Evolutionary conservation across 2,797 vertebrate genomes (phyloP).

Genomic region (Eremophila alpestris): DNA sequence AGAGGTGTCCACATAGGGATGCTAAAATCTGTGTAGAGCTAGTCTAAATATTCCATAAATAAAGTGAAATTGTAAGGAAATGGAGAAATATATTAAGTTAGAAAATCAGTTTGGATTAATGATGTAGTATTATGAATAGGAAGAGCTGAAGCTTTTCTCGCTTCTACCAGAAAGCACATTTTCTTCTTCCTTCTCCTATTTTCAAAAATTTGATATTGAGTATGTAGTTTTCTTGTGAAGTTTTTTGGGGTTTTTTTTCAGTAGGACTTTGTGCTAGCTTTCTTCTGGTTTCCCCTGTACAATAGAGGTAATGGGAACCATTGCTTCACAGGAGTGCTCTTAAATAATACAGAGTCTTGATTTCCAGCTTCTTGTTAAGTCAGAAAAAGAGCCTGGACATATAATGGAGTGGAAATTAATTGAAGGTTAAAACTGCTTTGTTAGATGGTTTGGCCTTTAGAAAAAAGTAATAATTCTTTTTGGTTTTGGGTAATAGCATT

Average conservation of each 20-base stretch:
- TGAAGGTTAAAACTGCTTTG: not conserved
- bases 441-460: not conserved
- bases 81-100: not conserved
- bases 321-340: not conserved
- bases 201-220: not conserved
- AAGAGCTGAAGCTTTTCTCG: not conserved
- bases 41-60: not conserved
- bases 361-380: not conserved
- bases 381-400: not conserved
- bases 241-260: not conserved
- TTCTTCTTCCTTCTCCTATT: not conserved
- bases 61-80: not conserved
- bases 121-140: not conserved
- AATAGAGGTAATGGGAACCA: fast-evolving
- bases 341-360: not conserved
- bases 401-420: not conserved
- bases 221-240: not conserved
- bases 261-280: not conserved
- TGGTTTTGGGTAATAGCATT: not conserved
- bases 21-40: not conserved
- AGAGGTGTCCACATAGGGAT: not conserved
- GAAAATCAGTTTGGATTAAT: not conserved
- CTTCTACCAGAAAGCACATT: not conserved
- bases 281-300: not conserved
- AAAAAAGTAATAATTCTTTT: not conserved